phyloP scores from a whole-genome alignment of 2,888 invertebrate genomes.

The Synergus laeviventris region DNA sequence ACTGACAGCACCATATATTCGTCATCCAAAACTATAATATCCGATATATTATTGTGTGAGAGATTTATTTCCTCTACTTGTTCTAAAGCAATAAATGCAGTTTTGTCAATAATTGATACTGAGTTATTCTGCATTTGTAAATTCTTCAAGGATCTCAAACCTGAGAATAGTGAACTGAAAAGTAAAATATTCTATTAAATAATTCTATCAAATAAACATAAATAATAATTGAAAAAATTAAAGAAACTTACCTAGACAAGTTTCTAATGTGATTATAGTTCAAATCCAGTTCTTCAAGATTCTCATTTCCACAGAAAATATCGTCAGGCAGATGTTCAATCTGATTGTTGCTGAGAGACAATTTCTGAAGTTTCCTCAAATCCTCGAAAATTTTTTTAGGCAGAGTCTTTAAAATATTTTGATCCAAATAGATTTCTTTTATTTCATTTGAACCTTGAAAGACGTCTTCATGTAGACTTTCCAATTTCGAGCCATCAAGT shows the following conservation, averaged over 20 bases:
- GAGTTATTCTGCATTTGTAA: slow-evolving; percentile 78
- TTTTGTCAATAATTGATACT: slow-evolving; percentile 70
- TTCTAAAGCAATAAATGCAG: slow-evolving; percentile 78
- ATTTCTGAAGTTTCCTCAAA: slow-evolving; percentile 79
- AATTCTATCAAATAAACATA: too few species aligned
- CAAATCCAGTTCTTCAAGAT: slow-evolving; percentile 74
- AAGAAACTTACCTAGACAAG: slow-evolving; percentile 78
- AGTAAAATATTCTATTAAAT: too few species aligned
- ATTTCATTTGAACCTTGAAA: slow-evolving; percentile 81
- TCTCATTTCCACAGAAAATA: slow-evolving; percentile 77
- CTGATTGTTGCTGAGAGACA: slow-evolving; percentile 83
- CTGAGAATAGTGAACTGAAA: slow-evolving; percentile 74
- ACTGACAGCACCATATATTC: slow-evolving; percentile 35
- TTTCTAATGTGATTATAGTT: slow-evolving; percentile 81
- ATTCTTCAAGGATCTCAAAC: slow-evolving; percentile 74
- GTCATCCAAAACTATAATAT: neutral
- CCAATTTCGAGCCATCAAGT: slow-evolving; percentile 79
- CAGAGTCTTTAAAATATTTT: slow-evolving; percentile 77
- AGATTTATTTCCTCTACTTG: slow-evolving; percentile 78
- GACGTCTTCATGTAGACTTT: slow-evolving; percentile 80
- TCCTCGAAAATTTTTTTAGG: slow-evolving; percentile 82
- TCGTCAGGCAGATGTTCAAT: slow-evolving; percentile 79
- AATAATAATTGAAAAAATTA: neutral
- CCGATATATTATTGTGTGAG: slow-evolving; percentile 78
- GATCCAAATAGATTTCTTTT: slow-evolving; percentile 80